These are phyloP conservation scores for Anguilla pacifica DNA, from an alignment of 2,797 vertebrate genomes.

Conservation along the genomic window DNA sequence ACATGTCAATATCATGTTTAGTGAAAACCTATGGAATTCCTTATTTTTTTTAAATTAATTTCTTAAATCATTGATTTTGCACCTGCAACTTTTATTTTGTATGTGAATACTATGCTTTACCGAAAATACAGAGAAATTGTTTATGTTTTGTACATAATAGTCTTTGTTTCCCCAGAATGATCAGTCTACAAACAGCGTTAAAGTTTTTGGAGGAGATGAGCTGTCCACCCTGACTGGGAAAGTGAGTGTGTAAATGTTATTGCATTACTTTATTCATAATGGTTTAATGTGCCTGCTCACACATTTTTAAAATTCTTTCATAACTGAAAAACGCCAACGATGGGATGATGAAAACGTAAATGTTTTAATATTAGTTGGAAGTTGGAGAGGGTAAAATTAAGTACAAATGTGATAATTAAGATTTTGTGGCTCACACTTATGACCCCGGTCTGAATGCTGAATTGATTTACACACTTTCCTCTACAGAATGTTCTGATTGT, in stretches of 20 bases:
- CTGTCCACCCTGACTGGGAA: constrained; percentile 74
- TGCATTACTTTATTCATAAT: not conserved
- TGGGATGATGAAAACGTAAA: not conserved
- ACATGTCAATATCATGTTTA: not conserved
- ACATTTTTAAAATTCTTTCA: not conserved
- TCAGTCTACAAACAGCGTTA: constrained; percentile 71
- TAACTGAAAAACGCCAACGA: not conserved
- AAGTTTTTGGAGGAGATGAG: constrained; percentile 79
- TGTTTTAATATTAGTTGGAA: not conserved
- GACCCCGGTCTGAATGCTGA: not conserved
- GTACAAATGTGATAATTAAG: not conserved
- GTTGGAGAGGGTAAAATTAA: too few relatives aligned
- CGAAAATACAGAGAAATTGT: not conserved
- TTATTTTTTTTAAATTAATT: not conserved
- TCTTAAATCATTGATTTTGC: not conserved
- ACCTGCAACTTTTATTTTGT: not conserved
- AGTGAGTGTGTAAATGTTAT: constrained; percentile 57
- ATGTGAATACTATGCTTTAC: not conserved
- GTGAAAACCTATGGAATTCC: not conserved
- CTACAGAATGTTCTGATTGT: constrained; percentile 84
- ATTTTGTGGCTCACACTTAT: too few relatives aligned
- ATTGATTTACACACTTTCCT: constrained; percentile 20
- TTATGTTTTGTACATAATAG: not conserved
- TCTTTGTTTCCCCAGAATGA: constrained; percentile 67
- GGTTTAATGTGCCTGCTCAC: not conserved